phyloP scores from a whole-genome alignment of 1,140 invertebrate species.

The Lucilia cuprina region DNA sequence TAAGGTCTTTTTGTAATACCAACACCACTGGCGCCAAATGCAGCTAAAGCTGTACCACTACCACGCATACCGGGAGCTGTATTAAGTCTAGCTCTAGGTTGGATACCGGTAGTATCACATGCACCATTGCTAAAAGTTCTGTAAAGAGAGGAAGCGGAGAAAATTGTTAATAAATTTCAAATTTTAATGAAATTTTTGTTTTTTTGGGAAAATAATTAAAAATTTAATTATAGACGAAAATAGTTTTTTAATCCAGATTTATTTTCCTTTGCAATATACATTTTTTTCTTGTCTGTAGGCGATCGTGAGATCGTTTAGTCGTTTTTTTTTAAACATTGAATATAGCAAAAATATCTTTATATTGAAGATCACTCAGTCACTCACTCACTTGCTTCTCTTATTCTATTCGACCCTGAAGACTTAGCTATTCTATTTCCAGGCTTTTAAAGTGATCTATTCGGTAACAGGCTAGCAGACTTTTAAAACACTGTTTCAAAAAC shows the following conservation, averaged over 20 bases:
- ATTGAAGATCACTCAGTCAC: too few relatives aligned
- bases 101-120: conserved; percentile 48
- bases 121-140: conserved; percentile 61
- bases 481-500: background rate
- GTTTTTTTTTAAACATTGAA: too few relatives aligned
- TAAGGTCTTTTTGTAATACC: conserved; percentile 50
- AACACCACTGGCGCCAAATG: conserved; percentile 42
- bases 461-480: conserved; percentile 7
- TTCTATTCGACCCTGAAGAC: too few relatives aligned
- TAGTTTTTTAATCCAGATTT: too few relatives aligned
- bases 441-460: conserved; percentile 15
- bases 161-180: conserved; percentile 29
- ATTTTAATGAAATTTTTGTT: too few relatives aligned
- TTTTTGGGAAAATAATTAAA: too few relatives aligned
- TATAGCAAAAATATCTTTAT: too few relatives aligned
- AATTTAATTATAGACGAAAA: too few relatives aligned
- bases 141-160: conserved; percentile 29
- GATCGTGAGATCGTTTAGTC: too few relatives aligned
- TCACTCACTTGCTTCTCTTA: too few relatives aligned
- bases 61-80: conserved; percentile 58
- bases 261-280: too few relatives aligned
- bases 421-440: background rate
- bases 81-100: conserved; percentile 57
- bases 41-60: conserved; percentile 32
- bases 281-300: too few relatives aligned